Conservation (phyloP, 1,140 invertebrate genomes). For the Ylistrum balloti region DNA sequence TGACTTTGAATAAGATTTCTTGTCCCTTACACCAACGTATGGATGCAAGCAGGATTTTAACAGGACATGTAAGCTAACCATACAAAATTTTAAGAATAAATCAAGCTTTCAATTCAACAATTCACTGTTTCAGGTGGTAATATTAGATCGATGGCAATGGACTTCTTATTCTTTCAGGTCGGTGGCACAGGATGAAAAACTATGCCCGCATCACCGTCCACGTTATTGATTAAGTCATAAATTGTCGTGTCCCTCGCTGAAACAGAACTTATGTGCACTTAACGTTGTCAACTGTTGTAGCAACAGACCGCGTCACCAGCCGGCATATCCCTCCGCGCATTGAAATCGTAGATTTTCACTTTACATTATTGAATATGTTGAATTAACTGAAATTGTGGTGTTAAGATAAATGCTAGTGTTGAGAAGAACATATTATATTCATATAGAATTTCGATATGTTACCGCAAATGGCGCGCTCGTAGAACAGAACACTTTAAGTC, state of each 20-base stretch:
- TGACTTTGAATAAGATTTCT: no score
- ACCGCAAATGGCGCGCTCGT: not conserved
- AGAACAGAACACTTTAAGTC: not conserved
- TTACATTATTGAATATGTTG: not conserved
- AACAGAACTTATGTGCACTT: not conserved
- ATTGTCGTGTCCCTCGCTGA: not conserved
- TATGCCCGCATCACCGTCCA: not conserved
- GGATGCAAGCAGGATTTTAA: no score
- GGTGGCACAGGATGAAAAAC: not conserved
- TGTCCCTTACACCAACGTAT: no score
- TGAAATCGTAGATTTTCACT: not conserved
- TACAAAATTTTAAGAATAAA: not conserved
- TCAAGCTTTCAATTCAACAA: not conserved
- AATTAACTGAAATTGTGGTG: no score
- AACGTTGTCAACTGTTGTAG: conserved; percentile 25
- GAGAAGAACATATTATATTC: not conserved
- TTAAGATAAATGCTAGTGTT: not conserved
- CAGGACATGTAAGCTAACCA: conserved; percentile 12
- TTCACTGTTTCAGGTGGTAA: no score
- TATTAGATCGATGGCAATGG: not conserved
- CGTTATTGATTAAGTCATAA: not conserved
- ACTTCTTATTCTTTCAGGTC: not conserved
- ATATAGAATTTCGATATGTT: not conserved
- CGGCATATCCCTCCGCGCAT: not conserved
- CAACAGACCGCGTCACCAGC: conserved; percentile 23